A percentile compares a stretch with the other conserved stretches of the same genome.
These are phyloP conservation scores for Calephelis virginiensis DNA, from an alignment of 1,140 invertebrate genomes.

Conservation along the genomic window DNA sequence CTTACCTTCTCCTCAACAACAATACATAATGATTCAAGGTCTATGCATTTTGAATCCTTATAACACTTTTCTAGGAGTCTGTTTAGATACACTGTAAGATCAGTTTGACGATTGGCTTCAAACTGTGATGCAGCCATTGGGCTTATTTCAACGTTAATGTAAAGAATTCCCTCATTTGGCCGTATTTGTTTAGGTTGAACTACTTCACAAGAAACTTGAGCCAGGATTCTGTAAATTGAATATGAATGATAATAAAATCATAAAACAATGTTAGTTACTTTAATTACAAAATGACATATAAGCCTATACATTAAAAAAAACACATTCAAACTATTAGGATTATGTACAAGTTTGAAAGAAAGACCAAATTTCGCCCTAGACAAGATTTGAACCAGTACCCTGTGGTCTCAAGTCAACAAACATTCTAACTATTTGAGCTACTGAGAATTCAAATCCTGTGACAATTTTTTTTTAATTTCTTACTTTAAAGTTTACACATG, in stretches of 20 bases:
- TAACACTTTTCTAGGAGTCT: constrained; percentile 93
- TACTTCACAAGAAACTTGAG: constrained; percentile 93
- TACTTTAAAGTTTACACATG: too few relatives aligned
- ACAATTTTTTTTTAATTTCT: too few relatives aligned
- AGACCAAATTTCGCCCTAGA: too few relatives aligned
- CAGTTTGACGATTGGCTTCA: constrained; percentile 85
- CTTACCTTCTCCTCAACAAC: constrained; percentile 92
- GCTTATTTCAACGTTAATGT: constrained; percentile 92
- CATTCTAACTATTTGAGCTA: too few relatives aligned
- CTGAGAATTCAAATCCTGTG: too few relatives aligned
- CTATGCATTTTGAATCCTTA: constrained; percentile 92
- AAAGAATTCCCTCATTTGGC: constrained; percentile 93
- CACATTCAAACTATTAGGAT: too few relatives aligned
- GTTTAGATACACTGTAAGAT: constrained; percentile 88
- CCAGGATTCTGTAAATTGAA: constrained; percentile 84
- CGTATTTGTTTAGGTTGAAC: constrained; percentile 88
- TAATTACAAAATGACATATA: too few relatives aligned
- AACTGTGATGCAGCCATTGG: constrained; percentile 90
- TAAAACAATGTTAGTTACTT: too few relatives aligned
- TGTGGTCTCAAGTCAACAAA: too few relatives aligned
- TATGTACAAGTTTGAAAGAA: too few relatives aligned
- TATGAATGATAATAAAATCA: constrained; percentile 1
- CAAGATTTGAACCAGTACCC: too few relatives aligned
- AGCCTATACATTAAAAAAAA: too few relatives aligned
- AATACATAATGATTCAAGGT: constrained; percentile 96